Evolutionary conservation across 2,888 invertebrate genomes (phyloP).

Genomic region (Epirrita christyi): DNA sequence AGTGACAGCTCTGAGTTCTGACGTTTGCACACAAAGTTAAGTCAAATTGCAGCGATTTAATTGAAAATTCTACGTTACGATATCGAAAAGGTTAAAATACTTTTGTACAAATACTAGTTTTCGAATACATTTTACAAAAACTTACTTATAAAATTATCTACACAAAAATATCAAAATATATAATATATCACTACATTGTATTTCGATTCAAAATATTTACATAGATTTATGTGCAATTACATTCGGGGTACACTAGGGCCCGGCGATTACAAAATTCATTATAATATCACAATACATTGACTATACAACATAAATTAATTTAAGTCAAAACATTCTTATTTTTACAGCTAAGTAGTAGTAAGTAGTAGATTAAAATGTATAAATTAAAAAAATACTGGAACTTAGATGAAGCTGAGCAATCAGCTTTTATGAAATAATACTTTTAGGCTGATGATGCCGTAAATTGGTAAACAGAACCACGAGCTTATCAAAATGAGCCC

Average conservation of each 20-base stretch:
- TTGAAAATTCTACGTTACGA: slow-evolving; percentile 10
- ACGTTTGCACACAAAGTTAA: too few relatives aligned
- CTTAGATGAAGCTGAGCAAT: too few relatives aligned
- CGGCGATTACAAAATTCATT: slow-evolving; percentile 27
- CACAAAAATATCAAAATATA: slow-evolving; percentile 30
- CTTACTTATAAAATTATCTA: slow-evolving; percentile 10
- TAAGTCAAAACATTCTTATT: neutral
- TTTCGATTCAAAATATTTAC: slow-evolving; percentile 23
- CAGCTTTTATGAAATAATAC: too few relatives aligned
- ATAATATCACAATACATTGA: slow-evolving; percentile 34
- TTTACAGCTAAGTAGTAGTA: too few relatives aligned
- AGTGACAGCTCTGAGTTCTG: too few relatives aligned
- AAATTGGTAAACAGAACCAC: too few relatives aligned
- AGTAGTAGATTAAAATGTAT: too few relatives aligned
- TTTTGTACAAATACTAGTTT: slow-evolving; percentile 10
- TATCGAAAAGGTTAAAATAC: slow-evolving; percentile 16
- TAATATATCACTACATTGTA: slow-evolving; percentile 32
- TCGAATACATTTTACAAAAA: slow-evolving; percentile 18
- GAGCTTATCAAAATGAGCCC: too few relatives aligned
- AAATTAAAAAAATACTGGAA: too few relatives aligned
- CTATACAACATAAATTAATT: slow-evolving; percentile 14
- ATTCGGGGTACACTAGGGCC: slow-evolving; percentile 9
- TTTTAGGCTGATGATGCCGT: too few relatives aligned
- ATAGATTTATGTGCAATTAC: slow-evolving; percentile 16
- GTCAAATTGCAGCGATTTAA: neutral